Conservation (phyloP, 2,113 vertebrate species). For the Stercorarius parasiticus region DNA sequence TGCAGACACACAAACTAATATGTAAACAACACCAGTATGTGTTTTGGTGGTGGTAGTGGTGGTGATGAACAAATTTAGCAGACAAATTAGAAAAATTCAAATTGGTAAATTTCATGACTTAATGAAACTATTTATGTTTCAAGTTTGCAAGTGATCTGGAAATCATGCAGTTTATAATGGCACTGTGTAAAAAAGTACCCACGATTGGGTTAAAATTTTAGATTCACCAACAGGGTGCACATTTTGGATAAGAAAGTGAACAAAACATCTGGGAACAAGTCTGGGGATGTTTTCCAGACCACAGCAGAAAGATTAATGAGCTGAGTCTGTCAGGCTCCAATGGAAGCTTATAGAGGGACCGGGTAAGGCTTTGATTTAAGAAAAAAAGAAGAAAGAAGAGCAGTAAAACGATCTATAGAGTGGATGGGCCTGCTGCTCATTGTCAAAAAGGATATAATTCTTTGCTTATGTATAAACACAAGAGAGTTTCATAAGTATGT, state of each 20-base stretch:
- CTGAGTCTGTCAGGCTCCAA: constrained; percentile 26
- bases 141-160: neutral
- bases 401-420: constrained; percentile 56
- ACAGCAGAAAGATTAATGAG: constrained; percentile 57
- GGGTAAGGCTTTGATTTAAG: constrained; percentile 62
- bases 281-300: constrained; percentile 51
- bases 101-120: neutral
- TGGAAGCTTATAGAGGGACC: constrained; percentile 4
- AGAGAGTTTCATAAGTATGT: constrained; percentile 48
- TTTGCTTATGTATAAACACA: constrained; percentile 57
- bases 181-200: neutral
- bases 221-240: constrained; percentile 5
- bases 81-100: neutral
- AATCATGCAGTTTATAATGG: neutral
- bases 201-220: constrained; percentile 46
- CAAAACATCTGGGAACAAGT: constrained; percentile 51
- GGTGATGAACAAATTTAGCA: neutral
- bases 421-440: constrained; percentile 47
- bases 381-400: constrained; percentile 4
- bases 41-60: neutral
- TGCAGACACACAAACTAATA: neutral
- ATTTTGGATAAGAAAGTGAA: constrained; percentile 51
- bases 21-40: neutral
- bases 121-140: neutral
- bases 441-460: constrained; percentile 54